These are phyloP conservation scores for Rhinichthys osculus DNA, from an alignment of 2,797 vertebrate genomes.

Conservation along the genomic window DNA sequence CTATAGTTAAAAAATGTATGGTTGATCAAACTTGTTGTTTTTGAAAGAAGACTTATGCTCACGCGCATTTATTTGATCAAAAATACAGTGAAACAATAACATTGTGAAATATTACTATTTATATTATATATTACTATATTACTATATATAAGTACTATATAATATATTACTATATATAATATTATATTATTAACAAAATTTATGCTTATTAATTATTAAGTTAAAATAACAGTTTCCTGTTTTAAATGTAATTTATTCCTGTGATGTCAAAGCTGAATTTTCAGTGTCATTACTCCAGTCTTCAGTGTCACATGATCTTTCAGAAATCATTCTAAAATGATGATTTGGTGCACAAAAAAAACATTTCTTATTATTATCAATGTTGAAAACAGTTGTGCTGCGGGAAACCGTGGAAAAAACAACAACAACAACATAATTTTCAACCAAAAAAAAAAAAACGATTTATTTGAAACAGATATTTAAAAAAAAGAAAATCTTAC, in stretches of 20 bases:
- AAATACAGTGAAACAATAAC: neutral
- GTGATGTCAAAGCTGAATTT: neutral
- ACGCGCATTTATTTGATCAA: neutral
- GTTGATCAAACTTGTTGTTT: neutral
- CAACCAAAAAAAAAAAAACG: too few species aligned
- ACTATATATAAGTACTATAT: too few species aligned
- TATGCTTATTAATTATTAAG: neutral
- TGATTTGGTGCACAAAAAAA: neutral
- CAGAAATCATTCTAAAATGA: neutral
- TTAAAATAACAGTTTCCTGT: neutral
- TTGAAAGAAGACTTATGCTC: neutral
- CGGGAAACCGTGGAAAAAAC: too few species aligned
- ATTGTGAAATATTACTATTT: neutral
- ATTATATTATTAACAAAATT: too few species aligned
- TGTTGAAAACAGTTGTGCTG: neutral
- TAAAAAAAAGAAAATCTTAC: neutral
- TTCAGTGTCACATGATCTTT: neutral
- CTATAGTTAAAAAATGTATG: neutral
- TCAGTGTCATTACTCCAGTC: too few species aligned
- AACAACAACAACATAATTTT: too few species aligned
- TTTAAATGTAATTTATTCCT: neutral
- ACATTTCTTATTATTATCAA: neutral
- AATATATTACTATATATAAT: too few species aligned
- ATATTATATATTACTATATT: too few species aligned
- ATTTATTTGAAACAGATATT: neutral